Evolutionary conservation across 2,888 invertebrate species (phyloP), one percentile per base, ranked within the genome.

Genomic region (Cataglyphis altisquamis): DNA sequence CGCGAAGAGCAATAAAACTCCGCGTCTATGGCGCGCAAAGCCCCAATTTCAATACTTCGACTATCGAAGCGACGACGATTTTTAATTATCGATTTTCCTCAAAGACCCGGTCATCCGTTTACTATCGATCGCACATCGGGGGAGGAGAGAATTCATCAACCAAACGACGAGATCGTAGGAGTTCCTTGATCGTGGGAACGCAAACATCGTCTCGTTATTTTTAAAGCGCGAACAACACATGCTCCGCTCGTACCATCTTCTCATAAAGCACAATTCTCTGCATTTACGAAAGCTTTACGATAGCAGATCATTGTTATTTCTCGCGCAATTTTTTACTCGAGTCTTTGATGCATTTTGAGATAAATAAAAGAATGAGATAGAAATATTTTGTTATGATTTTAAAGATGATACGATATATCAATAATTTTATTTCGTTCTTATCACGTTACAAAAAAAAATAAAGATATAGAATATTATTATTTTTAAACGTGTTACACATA

Each of bases 71-170:
- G 66, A 25, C 52, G 77, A 75, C 52, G 36, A 52, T 52, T 77
- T 77, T 77, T 77, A 77, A 77, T 77, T 66, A 77, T 77, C 39
- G 66, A 77, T 55, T 77, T 77, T 57, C 32, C 74, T 52, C n/a
- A 57, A 66, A 66, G 67, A 57, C 57, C 5, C 66, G 21, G 55
- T 21, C 77, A 67, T 41, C 57, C 77, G 57, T 66, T 77, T 21
- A 32, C 21, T 18, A 75, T 75, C 29, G 55, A 66, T 67, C 39
- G 41, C 57, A 6, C 62, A 45, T 29, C 29, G 0, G 55, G 18
- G n/a, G 15, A 6, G 45, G 15, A n/a, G 72, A 57, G 67, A 77
- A 77, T 39, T 77, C 77, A 66, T 66, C 66, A 41, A 77, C 66
- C 39, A 18, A 18, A 25, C 52, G 64, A 48, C 48, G 48, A 48